Evolutionary conservation across 2,113 vertebrate species (phyloP).

Genomic region (Hippocampus abdominalis): DNA sequence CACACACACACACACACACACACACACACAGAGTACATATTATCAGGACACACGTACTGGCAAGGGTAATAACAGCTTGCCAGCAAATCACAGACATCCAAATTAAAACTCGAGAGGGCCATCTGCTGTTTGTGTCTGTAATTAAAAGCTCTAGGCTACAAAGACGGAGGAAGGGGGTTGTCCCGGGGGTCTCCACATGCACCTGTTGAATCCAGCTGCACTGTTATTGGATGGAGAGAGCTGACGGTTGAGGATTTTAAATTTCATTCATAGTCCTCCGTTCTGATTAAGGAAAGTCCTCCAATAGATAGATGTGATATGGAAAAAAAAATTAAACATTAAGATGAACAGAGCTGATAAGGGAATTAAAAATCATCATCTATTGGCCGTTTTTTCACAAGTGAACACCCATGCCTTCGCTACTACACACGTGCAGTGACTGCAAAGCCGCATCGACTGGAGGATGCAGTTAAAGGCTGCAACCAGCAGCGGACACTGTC

Average conservation of each 20-base stretch:
- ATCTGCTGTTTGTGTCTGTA: slow-evolving; percentile 91
- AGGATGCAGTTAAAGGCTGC: slow-evolving; percentile 68
- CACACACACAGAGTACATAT: too few species aligned
- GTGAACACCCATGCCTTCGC: neutral
- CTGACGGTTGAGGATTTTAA: neutral
- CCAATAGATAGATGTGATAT: neutral
- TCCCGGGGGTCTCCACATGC: neutral
- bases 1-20: too few species aligned
- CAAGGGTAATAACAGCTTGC: neutral
- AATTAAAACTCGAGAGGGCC: slow-evolving; percentile 96
- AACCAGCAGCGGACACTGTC: slow-evolving; percentile 78
- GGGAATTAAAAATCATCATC: neutral
- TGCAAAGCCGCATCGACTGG: slow-evolving; percentile 1
- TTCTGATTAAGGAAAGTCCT: neutral
- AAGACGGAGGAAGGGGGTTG: neutral
- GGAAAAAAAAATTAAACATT: neutral
- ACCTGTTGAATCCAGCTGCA: slow-evolving; percentile 50
- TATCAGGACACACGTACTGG: too few species aligned
- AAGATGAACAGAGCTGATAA: neutral
- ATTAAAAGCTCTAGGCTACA: slow-evolving; percentile 64
- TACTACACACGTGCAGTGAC: neutral
- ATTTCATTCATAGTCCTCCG: neutral
- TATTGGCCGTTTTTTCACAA: neutral
- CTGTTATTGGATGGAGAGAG: neutral
- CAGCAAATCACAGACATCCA: slow-evolving; percentile 35